phyloP scores from a whole-genome alignment of 2,113 vertebrate genomes.

The Okapia johnstoni region DNA sequence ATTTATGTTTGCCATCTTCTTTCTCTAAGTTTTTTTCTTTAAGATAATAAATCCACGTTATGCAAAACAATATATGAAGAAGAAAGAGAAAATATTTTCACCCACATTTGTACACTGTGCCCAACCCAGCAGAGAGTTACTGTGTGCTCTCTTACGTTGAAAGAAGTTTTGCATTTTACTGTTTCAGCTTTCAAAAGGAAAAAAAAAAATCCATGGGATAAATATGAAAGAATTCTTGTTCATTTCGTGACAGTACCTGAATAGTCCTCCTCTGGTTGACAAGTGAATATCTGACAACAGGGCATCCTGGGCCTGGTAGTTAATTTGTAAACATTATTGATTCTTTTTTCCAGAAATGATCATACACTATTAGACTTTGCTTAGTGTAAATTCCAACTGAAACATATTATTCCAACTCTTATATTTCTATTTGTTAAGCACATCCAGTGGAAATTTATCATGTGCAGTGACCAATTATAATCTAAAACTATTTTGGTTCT shows the following conservation, averaged over 20 bases:
- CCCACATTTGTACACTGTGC: background rate
- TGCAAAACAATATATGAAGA: background rate
- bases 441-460: background rate
- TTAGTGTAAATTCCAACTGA: background rate
- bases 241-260: background rate
- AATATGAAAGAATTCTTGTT: background rate
- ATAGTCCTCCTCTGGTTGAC: background rate
- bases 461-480: background rate
- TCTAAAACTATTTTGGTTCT: constrained; percentile 24
- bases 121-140: background rate
- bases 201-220: background rate
- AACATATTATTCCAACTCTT: background rate
- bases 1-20: background rate
- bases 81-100: background rate
- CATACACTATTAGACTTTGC: background rate
- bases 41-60: background rate
- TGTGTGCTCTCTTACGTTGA: background rate
- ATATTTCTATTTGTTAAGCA: constrained; percentile 22
- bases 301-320: background rate
- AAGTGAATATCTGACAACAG: background rate
- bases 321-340: background rate
- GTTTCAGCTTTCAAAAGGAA: background rate
- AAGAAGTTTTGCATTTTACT: background rate
- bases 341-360: background rate
- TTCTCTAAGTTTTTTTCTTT: background rate